A percentile compares a stretch with the other conserved stretches of the same genome.
These are phyloP conservation scores for Caenorhabditis auriculariae DNA, from an alignment of 2,888 invertebrate species.

Conservation along the genomic window DNA sequence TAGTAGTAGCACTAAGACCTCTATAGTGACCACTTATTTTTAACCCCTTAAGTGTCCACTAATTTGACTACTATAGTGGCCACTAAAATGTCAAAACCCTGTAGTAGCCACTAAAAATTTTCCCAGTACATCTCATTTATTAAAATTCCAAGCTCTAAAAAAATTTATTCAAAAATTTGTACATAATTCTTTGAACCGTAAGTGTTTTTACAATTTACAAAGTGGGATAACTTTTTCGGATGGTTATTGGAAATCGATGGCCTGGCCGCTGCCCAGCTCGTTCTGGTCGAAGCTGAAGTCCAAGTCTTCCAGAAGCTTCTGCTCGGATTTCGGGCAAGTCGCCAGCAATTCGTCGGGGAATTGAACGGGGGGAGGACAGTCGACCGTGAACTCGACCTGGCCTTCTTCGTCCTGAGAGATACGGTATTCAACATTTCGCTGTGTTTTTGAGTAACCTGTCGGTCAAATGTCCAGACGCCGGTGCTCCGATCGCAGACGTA, in stretches of 20 bases:
- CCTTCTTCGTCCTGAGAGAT: conserved; percentile 48
- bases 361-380: conserved; percentile 34
- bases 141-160: too few species aligned
- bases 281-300: background rate
- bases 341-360: conserved; percentile 23
- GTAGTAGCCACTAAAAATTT: too few species aligned
- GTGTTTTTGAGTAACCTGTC: conserved; percentile 15
- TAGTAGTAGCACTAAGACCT: too few species aligned
- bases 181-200: too few species aligned
- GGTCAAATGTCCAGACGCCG: conserved; percentile 44
- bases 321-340: conserved; percentile 24
- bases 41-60: too few species aligned
- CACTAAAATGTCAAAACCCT: too few species aligned
- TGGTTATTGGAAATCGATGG: background rate
- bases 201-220: too few species aligned
- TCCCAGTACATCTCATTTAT: too few species aligned
- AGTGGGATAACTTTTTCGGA: background rate
- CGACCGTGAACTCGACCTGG: conserved; percentile 30
- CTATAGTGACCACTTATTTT: too few species aligned
- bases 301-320: too few species aligned
- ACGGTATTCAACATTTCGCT: conserved; percentile 3
- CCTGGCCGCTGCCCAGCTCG: background rate
- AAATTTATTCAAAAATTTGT: too few species aligned
- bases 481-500: conserved; percentile 39
- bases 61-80: too few species aligned